Percentiles rank a stretch among this genome's conserved stretches.
These are phyloP conservation scores for Gymnarchus niloticus DNA, from an alignment of 2,113 vertebrate species.

Conservation along the genomic window DNA sequence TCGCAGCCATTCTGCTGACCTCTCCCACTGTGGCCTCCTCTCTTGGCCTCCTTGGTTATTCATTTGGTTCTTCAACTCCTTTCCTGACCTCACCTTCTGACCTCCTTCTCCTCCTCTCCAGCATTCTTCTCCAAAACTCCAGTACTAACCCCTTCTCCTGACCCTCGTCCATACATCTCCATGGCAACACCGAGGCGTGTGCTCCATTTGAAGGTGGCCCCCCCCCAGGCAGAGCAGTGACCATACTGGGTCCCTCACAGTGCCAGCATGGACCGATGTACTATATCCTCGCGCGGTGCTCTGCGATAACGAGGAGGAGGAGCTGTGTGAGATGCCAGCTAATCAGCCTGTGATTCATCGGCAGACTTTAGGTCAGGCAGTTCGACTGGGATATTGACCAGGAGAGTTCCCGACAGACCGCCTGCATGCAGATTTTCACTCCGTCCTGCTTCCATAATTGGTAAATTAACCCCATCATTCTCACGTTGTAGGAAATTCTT, in stretches of 20 bases:
- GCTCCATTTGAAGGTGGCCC: too few species aligned
- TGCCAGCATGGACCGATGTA: not conserved
- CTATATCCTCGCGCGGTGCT: not conserved
- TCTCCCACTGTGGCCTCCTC: not conserved
- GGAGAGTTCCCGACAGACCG: not conserved
- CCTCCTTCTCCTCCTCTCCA: not conserved
- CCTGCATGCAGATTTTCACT: not conserved
- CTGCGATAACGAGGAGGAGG: not conserved
- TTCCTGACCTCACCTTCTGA: not conserved
- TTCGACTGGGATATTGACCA: not conserved
- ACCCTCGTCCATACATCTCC: not conserved
- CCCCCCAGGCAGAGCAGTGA: too few species aligned
- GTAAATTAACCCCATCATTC: slow-evolving; percentile 2
- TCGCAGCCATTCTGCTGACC: not conserved
- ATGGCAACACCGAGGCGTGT: not conserved
- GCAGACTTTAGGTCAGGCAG: not conserved
- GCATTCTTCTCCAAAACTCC: not conserved
- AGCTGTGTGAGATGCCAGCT: not conserved
- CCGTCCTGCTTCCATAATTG: not conserved
- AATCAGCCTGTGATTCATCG: not conserved
- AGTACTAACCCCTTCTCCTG: not conserved
- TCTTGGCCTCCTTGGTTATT: too few species aligned
- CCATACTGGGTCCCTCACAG: not conserved
- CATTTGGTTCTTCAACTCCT: too few species aligned
- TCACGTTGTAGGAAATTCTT: not conserved